Evolutionary conservation across 2,888 invertebrate species (phyloP), one percentile per base, ranked within the genome.

Genomic region (Melanostoma scalare): DNA sequence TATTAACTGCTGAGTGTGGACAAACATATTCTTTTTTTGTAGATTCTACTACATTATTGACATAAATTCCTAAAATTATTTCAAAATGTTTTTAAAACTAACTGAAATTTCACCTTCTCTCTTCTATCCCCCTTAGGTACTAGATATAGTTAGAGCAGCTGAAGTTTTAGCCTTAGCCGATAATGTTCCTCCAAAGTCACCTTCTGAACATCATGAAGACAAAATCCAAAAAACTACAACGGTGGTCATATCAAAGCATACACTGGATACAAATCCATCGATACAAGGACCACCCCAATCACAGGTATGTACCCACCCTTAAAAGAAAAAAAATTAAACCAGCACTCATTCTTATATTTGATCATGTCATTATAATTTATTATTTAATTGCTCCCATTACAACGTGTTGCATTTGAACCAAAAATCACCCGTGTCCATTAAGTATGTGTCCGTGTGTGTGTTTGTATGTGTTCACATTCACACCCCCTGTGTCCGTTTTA

Each of bases 201-300:
- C 96, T 55, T 93, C 93, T 86, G 93, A 93, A 40, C 93, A 93
- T 85, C 93, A 93, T 89, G 91, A 91, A 86, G 91, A 92, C 86
- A 94, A 94, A 89, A 93, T 93, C 88, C 92, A 94, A 86, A 97
- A 97, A 93, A 97, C 97, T 75, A 97, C 97, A 86, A 97, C 97
- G 8, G 96, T 97, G 88, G 97, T 97, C 74, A 97, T 97, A 96
- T 97, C 96, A 91, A 97, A 97, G 91, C 97, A 97, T 91, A 97
- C 97, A 74, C 92, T 96, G 88, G 96, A 96, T 86, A 91, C 91
- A 78, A 90, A 91, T 88, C 90, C 90, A 46, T 87, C 89, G 61
- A 87, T 89, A 68, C 87, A 88, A 72, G 88, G 88, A 31, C 87
- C 88, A 69, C 86, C 88, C 61, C 87, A 89, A 81, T 86, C 89